These are phyloP conservation scores for Drosophila tripunctata DNA, from an alignment of 2,888 invertebrate species.

Conservation along the genomic window DNA sequence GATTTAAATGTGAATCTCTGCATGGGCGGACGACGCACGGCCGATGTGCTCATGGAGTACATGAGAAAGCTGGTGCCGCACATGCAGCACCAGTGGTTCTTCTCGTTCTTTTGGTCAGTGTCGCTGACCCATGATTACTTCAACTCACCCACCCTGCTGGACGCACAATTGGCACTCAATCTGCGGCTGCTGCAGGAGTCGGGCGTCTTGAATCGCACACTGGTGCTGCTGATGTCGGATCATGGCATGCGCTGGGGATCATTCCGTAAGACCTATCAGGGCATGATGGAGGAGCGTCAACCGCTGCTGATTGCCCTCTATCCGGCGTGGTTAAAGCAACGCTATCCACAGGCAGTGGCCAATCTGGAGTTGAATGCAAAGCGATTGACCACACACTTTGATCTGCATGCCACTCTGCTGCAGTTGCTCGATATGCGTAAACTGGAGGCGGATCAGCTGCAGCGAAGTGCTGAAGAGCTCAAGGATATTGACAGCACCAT, in stretches of 20 bases:
- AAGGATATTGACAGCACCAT: slow-evolving; percentile 81
- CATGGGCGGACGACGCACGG: slow-evolving; percentile 85
- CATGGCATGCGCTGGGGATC: slow-evolving; percentile 95
- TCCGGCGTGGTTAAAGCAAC: slow-evolving; percentile 89
- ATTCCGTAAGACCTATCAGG: slow-evolving; percentile 92
- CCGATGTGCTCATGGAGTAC: slow-evolving; percentile 90
- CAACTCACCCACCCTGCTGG: slow-evolving; percentile 91
- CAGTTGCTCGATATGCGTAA: slow-evolving; percentile 87
- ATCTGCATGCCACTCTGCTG: slow-evolving; percentile 91
- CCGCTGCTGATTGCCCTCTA: slow-evolving; percentile 91
- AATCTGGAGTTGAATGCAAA: slow-evolving; percentile 88
- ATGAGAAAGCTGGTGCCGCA: slow-evolving; percentile 87
- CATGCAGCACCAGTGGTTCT: slow-evolving; percentile 87
- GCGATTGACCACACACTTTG: slow-evolving; percentile 92
- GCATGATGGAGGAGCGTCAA: slow-evolving; percentile 93
- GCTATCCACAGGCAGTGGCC: slow-evolving; percentile 87
- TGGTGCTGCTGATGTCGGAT: slow-evolving; percentile 91
- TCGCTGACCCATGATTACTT: slow-evolving; percentile 93
- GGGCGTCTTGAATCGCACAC: slow-evolving; percentile 85
- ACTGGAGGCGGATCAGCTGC: slow-evolving; percentile 84
- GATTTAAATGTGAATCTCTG: slow-evolving; percentile 76
- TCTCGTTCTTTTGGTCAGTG: slow-evolving; percentile 93
- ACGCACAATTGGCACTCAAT: slow-evolving; percentile 84
- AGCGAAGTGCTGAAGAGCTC: slow-evolving; percentile 50
- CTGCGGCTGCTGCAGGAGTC: slow-evolving; percentile 85